Conservation (phyloP, 2,797 vertebrate species). For the Phylloscopus collybita region DNA sequence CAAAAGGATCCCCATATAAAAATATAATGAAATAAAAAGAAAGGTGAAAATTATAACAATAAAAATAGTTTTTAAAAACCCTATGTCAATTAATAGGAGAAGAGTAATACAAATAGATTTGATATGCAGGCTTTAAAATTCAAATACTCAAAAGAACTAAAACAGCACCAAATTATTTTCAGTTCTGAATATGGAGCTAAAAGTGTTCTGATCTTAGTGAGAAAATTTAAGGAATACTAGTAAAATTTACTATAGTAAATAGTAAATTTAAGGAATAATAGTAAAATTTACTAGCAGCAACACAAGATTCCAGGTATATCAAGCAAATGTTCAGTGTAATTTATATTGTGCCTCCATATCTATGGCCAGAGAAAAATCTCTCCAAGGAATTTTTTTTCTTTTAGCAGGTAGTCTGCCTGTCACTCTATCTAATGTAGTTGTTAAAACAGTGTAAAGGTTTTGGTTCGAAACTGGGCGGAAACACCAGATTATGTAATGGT, state of each 20-base stretch:
- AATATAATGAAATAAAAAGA: neutral
- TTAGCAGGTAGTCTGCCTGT: neutral
- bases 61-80: neutral
- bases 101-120: neutral
- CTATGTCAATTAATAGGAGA: neutral
- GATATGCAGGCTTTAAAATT: neutral
- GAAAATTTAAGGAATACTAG: neutral
- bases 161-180: neutral
- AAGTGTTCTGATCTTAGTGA: neutral
- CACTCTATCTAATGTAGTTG: neutral
- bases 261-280: neutral
- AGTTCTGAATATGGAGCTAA: neutral
- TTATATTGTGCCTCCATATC: neutral
- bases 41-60: neutral
- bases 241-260: neutral
- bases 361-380: neutral
- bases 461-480: too few relatives aligned
- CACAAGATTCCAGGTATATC: neutral
- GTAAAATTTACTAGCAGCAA: neutral
- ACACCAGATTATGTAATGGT: too few relatives aligned
- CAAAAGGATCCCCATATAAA: neutral
- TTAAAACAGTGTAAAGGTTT: neutral
- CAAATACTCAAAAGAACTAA: neutral
- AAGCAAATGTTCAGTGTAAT: neutral
- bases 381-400: neutral